Percentiles rank a stretch among this genome's conserved stretches.
phyloP scores from a whole-genome alignment of 2,888 invertebrate genomes.

The Aphodius granarius region DNA sequence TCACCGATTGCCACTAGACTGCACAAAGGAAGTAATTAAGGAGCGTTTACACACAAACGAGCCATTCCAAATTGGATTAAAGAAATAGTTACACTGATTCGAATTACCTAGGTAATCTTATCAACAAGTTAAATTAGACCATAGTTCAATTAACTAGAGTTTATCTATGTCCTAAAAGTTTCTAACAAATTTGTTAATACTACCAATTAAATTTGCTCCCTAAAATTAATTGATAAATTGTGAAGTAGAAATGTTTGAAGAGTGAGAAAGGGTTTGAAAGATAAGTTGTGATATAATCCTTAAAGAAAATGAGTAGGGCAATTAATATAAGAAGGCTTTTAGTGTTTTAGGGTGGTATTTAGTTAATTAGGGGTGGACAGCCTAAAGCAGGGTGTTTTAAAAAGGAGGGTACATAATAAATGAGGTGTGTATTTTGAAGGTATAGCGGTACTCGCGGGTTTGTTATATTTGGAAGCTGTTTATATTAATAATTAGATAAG shows the following conservation, averaged over 20 bases:
- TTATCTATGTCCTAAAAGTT: too few species aligned
- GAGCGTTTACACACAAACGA: background rate
- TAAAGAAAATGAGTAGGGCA: background rate
- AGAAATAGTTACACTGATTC: background rate
- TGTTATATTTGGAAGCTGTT: background rate
- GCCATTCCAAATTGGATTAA: background rate
- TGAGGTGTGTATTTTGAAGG: slow-evolving; percentile 1
- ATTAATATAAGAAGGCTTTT: slow-evolving; percentile 7
- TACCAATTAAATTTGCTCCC: too few species aligned
- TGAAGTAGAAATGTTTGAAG: too few species aligned
- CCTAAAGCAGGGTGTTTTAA: background rate
- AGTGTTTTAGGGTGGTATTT: slow-evolving; percentile 9
- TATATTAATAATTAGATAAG: slow-evolving; percentile 40
- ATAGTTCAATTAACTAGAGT: background rate
- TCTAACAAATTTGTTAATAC: too few species aligned
- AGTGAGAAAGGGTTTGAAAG: background rate
- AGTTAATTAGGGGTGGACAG: slow-evolving; percentile 5
- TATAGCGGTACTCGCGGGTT: too few species aligned
- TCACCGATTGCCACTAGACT: background rate
- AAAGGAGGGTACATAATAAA: slow-evolving; percentile 11
- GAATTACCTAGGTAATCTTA: background rate
- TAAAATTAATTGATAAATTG: background rate
- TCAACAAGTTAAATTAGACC: background rate
- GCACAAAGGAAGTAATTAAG: background rate
- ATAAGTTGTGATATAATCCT: background rate